Conservation (phyloP, 2,797 vertebrate genomes). For the Lutjanus argentimaculatus region DNA sequence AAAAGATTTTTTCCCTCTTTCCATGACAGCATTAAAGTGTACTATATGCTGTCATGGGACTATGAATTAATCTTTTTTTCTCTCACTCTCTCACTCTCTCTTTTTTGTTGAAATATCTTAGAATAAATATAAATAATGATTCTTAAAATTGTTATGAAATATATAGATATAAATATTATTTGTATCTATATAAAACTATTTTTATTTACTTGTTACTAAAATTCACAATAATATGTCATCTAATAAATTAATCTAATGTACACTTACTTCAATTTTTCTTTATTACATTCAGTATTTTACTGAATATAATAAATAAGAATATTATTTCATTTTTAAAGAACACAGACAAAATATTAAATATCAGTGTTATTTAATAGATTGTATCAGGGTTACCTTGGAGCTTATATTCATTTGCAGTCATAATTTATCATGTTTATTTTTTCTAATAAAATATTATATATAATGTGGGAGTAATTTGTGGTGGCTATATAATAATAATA, state of each 20-base stretch:
- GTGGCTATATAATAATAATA: too few relatives aligned
- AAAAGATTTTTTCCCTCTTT: neutral
- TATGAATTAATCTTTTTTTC: fast-evolving
- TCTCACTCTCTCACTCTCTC: neutral
- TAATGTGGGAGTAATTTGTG: neutral
- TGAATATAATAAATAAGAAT: too few relatives aligned
- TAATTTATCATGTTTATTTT: neutral
- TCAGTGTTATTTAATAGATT: neutral
- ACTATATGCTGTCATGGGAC: neutral
- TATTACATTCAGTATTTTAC: neutral
- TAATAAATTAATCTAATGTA: neutral
- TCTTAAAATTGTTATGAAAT: neutral
- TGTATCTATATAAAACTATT: too few relatives aligned
- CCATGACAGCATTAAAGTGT: neutral
- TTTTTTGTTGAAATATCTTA: neutral
- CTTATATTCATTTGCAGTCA: neutral
- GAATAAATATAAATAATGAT: neutral
- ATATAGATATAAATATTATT: fast-evolving
- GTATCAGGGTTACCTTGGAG: neutral
- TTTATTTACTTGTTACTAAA: neutral
- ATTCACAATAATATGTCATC: neutral
- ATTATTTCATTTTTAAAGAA: neutral
- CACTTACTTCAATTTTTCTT: neutral
- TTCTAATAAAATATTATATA: neutral
- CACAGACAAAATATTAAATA: neutral